Evolutionary conservation across 2,113 vertebrate species (phyloP), one percentile per base, ranked within the genome.

Genomic region (Calonectris borealis): DNA sequence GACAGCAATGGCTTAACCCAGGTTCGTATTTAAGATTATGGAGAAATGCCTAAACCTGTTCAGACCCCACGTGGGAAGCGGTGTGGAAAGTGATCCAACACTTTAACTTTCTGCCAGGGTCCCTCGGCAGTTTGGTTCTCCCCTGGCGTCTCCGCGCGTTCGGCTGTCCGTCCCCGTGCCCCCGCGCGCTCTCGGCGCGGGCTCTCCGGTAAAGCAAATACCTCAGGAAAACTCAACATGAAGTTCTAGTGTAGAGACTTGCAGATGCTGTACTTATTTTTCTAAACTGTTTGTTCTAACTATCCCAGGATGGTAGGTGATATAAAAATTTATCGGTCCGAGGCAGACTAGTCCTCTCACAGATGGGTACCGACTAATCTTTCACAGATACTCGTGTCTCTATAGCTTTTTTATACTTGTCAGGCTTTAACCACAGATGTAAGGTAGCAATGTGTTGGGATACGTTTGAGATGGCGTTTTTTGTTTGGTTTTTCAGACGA

Each of bases 151-250:
- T 65, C 87, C 19, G 24, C 4, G 8, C 24, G 2, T 94, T 90
- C 70, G 88, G 82, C 61, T 51, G 64, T 88, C 71, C 6, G 1
- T 76, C 36, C 42, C 72, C 0, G 0, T 91, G 60, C 68, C n/a
- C 72, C 70, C 4, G 4, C n/a, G 27, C 14, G 16, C 13, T 48
- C 71, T 69, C 9, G 18, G 60, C 9, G 3, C 8, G n/a, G 71
- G 62, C 94, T 79, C 66, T 73, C 76, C 0, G 12, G 87, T 85
- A 93, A 96, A 96, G 88, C 88, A 92, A 91, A 96, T 96, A 98
- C 93, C 97, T 98, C 97, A 97, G 97, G 97, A 97, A 97, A 96
- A 97, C 70, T 89, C 69, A 72, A 22, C 93, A 34, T 88, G 93
- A 93, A 90, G 88, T 93, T 97, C 82, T 97, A 92, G 90, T 80